Base-by-base conservation (phyloP, 2,113 vertebrate species). In the Glaucomys volans region DNA sequence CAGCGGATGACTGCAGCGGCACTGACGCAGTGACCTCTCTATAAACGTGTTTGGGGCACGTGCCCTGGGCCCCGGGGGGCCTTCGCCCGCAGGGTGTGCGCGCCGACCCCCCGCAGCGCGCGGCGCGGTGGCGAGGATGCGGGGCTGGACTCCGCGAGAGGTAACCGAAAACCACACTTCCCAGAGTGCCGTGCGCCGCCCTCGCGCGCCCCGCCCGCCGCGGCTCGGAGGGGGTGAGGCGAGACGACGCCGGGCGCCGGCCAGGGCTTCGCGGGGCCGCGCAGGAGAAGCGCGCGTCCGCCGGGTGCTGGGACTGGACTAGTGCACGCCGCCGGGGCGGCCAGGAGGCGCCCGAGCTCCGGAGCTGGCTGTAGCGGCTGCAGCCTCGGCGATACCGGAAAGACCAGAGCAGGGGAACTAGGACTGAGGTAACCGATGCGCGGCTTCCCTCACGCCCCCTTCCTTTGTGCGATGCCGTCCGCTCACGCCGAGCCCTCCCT, bases 101-200 rank as follows among this genome's bases (percentile, higher is more conserved):
- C 42, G 12, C 12, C 17, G 16, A 17, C 30, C 32, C n/a, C 35
- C 52, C 9, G 59, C 59, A 26, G 24, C 59, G 24, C 6, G 52
- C 10, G 0, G 0, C 0, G 0, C 10, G 20, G 5, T 0, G 1
- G 5, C 3, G 4, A 6, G 52, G 24, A 2, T 30, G 12, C 7
- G 26, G 14, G 72, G 52, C 2, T 7, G 74, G 42, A 4, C 42
- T 2, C 17, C 2, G 4, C 32, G 13, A 0, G 24, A 52, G 22
- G 24, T 0, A 2, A 35, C 30, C 4, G 2, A 3, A 42, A 87
- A 96, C 97, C 24, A 97, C 97, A 96, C 3, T 95, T 97, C 97
- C 97, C 97, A 96, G 92, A 5, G 89, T 82, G 77, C 97, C 1
- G 32, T 32, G 92, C 94, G 97, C 83, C 1, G 44, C 22, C 18